These are phyloP conservation scores for Malurus melanocephalus DNA, from an alignment of 2,113 vertebrate species.

Conservation along the genomic window DNA sequence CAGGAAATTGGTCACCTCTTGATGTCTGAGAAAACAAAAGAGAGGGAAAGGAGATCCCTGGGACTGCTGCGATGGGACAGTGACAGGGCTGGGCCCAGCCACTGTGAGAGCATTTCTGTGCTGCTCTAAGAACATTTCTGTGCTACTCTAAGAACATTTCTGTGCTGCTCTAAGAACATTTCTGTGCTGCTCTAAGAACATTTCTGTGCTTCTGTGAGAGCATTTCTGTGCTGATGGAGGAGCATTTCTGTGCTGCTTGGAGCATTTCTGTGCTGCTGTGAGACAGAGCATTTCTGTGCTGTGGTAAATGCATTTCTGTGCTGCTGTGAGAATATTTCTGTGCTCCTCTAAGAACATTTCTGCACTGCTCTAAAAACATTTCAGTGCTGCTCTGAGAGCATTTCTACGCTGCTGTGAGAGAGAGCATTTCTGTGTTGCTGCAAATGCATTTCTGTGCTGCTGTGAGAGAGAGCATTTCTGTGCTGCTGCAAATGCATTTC, in stretches of 20 bases:
- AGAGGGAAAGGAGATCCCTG: background rate
- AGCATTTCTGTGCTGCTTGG: background rate
- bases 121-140: too few relatives aligned
- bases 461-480: background rate
- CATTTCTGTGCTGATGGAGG: background rate
- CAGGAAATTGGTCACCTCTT: background rate
- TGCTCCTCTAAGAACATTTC: background rate
- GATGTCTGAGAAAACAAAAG: background rate
- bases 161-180: background rate
- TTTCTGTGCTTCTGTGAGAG: background rate
- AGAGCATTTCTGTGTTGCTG: background rate
- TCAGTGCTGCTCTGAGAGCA: fast-evolving
- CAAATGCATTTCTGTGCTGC: background rate
- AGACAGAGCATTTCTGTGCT: background rate
- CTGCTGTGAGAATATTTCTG: background rate
- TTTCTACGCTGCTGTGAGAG: background rate
- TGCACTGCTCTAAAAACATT: background rate
- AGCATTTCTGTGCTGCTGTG: background rate
- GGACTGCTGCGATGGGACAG: background rate
- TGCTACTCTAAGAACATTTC: background rate
- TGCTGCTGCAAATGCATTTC: background rate
- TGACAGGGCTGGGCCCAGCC: background rate
- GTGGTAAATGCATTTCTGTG: background rate
- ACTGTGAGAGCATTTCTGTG: background rate
- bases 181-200: background rate